phyloP scores from a whole-genome alignment of 2,797 vertebrate genomes.

The Enteromius viviparus region DNA sequence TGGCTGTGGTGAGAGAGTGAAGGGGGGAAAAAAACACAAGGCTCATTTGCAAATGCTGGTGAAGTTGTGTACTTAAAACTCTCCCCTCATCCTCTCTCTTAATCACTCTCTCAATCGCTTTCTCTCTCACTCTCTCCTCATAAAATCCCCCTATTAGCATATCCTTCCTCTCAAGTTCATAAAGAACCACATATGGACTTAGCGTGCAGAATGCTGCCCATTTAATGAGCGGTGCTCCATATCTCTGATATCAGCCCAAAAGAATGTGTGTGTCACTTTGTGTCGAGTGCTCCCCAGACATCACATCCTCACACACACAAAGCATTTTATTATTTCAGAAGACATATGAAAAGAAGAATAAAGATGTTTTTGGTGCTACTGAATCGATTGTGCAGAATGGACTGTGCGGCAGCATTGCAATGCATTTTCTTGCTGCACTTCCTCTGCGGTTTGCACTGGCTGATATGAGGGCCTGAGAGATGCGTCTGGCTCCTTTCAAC shows the following conservation, averaged over 20 bases:
- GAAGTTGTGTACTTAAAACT: slow-evolving; percentile 65
- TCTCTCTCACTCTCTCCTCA: slow-evolving; percentile 29
- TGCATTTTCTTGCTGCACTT: slow-evolving; percentile 47
- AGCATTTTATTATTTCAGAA: slow-evolving; percentile 38
- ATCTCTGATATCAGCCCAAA: slow-evolving; percentile 61
- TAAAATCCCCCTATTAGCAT: slow-evolving; percentile 66
- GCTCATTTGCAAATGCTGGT: slow-evolving; percentile 71
- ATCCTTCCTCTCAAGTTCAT: slow-evolving; percentile 63
- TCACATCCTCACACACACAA: slow-evolving; percentile 33
- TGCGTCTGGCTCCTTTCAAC: slow-evolving; percentile 57
- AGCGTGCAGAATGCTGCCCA: slow-evolving; percentile 55
- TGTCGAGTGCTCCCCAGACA: slow-evolving; percentile 34
- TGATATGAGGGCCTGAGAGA: slow-evolving; percentile 51
- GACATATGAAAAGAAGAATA: slow-evolving; percentile 20
- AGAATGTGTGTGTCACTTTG: slow-evolving; percentile 46
- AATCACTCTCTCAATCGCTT: slow-evolving; percentile 28
- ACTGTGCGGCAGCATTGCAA: slow-evolving; percentile 8
- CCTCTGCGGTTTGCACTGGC: slow-evolving; percentile 55
- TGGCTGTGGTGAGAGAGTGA: slow-evolving; percentile 41
- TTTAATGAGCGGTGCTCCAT: slow-evolving; percentile 57
- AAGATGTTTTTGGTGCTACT: slow-evolving; percentile 24
- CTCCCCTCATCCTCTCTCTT: slow-evolving; percentile 33
- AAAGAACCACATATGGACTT: slow-evolving; percentile 63
- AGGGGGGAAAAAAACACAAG: slow-evolving; percentile 58
- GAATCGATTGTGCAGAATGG: slow-evolving; percentile 27